phyloP scores from a whole-genome alignment of 2,888 invertebrate genomes.

The Steinernema carpocapsae region DNA sequence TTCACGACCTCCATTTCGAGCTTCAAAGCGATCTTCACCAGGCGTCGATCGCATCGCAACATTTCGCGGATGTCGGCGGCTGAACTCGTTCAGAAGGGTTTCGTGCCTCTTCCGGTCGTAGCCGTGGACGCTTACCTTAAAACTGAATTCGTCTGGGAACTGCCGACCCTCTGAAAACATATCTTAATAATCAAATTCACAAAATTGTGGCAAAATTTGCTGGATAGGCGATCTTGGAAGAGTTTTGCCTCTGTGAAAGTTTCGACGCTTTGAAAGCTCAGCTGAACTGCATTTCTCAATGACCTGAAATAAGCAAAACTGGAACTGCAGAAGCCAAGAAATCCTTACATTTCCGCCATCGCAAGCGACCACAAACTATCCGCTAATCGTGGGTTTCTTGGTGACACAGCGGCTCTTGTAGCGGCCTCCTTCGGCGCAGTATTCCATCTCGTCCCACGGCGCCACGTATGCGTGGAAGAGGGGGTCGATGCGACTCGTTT shows the following conservation, averaged over 20 bases:
- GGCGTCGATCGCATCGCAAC: background rate
- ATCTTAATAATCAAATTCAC: too few relatives aligned
- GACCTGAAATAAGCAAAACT: too few relatives aligned
- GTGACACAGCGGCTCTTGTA: background rate
- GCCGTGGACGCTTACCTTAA: background rate
- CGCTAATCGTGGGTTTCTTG: too few relatives aligned
- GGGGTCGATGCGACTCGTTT: background rate
- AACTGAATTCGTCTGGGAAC: background rate
- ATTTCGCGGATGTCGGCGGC: background rate
- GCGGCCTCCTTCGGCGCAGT: background rate
- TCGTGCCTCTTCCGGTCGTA: background rate
- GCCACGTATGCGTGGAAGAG: background rate
- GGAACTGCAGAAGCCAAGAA: too few relatives aligned
- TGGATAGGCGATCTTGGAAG: too few relatives aligned
- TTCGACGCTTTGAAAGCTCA: background rate
- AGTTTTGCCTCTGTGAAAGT: background rate
- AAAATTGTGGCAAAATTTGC: too few relatives aligned
- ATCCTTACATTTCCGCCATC: too few relatives aligned
- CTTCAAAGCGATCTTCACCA: background rate
- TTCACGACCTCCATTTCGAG: background rate
- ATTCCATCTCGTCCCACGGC: background rate
- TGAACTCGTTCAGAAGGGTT: background rate
- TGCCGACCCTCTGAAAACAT: background rate
- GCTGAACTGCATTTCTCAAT: background rate
- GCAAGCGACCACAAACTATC: too few relatives aligned